Evolutionary conservation across 1,140 invertebrate species (phyloP), one percentile per base, ranked within the genome.

Genomic region (Neoseiulus cucumeris): DNA sequence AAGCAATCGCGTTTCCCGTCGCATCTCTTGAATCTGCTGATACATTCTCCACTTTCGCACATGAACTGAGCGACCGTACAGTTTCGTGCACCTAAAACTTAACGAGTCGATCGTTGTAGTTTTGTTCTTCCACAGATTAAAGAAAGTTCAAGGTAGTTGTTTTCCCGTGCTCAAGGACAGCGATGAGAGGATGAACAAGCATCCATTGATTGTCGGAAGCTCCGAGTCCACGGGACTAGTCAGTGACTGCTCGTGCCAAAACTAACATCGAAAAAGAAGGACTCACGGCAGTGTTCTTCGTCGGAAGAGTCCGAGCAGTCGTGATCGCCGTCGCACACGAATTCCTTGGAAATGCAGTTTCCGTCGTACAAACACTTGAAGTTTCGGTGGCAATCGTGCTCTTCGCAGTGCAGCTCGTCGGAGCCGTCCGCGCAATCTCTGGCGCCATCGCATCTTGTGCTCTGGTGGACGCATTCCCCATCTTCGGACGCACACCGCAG

Each of bases 341-440:
- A 79, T 66, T 85, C 81, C 30, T 84, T 87, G 41, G 83, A 81
- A 66, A 94, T 90, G 71, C 91, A 95, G 47, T 81, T 82, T 29
- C 81, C 80, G 47, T 88, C 85, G 7, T 80, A 59, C 4, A 17
- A 14, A 9, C 25, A 59, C 33, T 25, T 29, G 14, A 1, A 25
- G 14, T 33, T 59, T 6, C 51, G 2, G 9, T 20, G 17, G 51
- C 22, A 25, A 20, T 29, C 4, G 14, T 17, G 14, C 22, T 1
- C 4, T 5, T n/a, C 22, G 51, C 14, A 59, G 22, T 29, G 4
- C 22, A 59, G 22, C 22, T 59, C 14, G 51, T 59, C 45, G 18
- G 45, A 47, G 18, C 45, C 45, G 28, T 47, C 51, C 22, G 25
- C 17, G 51, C 51, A 59, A 33, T 59, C 51, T 1, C 22, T 1